A percentile compares a stretch with the other conserved stretches of the same genome.
These are phyloP conservation scores for Drosophila putrida DNA, from an alignment of 2,888 invertebrate genomes.

Conservation along the genomic window DNA sequence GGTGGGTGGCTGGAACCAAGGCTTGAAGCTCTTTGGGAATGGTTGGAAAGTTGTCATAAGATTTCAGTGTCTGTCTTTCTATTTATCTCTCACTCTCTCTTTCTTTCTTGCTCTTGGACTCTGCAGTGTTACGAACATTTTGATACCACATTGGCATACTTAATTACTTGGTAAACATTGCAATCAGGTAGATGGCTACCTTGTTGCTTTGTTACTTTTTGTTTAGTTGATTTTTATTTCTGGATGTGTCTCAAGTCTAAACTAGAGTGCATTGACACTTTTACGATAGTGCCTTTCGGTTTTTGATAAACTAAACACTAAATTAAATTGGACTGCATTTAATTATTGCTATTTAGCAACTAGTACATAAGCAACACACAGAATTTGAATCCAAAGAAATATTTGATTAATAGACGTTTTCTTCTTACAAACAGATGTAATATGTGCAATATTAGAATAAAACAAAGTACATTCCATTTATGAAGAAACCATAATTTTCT, in stretches of 20 bases:
- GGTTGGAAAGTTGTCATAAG: conserved; percentile 47
- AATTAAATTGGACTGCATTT: conserved; percentile 32
- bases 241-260: conserved; percentile 14
- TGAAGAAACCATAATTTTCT: too few relatives aligned
- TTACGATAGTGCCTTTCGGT: conserved; percentile 16
- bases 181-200: conserved; percentile 43
- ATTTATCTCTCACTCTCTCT: background rate
- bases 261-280: conserved; percentile 54
- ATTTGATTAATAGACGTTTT: too few relatives aligned
- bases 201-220: conserved; percentile 24
- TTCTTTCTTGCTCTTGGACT: too few relatives aligned
- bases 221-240: conserved; percentile 15
- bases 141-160: conserved; percentile 70
- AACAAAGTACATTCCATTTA: too few relatives aligned
- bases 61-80: conserved; percentile 32
- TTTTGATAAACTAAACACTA: conserved; percentile 18
- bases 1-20: conserved; percentile 55
- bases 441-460: too few relatives aligned
- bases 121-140: conserved; percentile 68
- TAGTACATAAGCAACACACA: background rate
- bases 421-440: too few relatives aligned
- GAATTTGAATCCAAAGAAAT: too few relatives aligned
- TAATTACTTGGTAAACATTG: conserved; percentile 65
- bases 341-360: conserved; percentile 9
- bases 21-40: conserved; percentile 12